Evolutionary conservation across 2,797 vertebrate species (phyloP), one percentile per base, ranked within the genome.

Genomic region (Ateles fusciceps): DNA sequence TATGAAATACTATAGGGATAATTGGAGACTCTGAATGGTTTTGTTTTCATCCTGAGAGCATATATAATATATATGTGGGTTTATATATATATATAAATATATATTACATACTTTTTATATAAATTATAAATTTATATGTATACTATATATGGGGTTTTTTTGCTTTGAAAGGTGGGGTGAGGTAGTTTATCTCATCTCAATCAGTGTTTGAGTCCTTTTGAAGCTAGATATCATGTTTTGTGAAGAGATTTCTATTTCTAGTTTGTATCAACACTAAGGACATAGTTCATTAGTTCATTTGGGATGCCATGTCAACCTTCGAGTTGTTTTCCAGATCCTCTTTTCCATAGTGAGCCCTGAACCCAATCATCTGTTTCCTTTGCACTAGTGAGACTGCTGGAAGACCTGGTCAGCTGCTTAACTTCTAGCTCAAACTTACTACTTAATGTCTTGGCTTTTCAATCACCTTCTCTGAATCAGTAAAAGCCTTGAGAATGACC

Each of bases 241-340:
- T 72, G 83, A 93, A 57, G 22, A 61, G 59, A 89, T 91, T 93
- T 83, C 30, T 13, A 81, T 91, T 85, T 91, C 64, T 85, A 55
- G 57, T 80, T 94, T n/a, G 39, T 76, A 76, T 39, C 14, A 55
- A 59, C 26, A 72, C 19, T 79, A 52, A 88, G n/a, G 52, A 50
- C 36, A 75, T n/a, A 46, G 52, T 15, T 48, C 30, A 80, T 28
- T 28, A 9, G 57, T 59, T 59, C 57, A 59, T 28, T 59, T 59
- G 48, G 39, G 78, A 42, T 91, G 14, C 17, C 17, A 15, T 24
- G 64, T 75, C 17, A 78, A 14, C 4, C 71, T 12, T 81, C 52
- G 26, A 2, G 10, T 80, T 76, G 24, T 42, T 89, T 93, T 52
- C 78, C 50, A 59, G 55, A 91, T 88, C 39, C 12, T 91, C 9